Base-by-base conservation (phyloP, 2,888 invertebrate genomes). In the Orthosia incerta region DNA sequence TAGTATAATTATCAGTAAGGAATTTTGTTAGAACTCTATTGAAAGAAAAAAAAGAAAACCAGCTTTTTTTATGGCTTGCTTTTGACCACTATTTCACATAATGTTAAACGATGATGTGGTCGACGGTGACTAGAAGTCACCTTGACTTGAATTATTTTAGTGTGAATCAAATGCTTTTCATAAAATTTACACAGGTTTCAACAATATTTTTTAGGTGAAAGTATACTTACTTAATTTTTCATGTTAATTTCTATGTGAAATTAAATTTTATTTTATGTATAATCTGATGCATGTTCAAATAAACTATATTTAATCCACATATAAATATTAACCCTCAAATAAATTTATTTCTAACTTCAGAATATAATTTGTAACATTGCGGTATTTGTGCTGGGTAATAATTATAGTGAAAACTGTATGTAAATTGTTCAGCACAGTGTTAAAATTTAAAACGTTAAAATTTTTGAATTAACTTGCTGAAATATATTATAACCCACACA, bases 381-480 rank as follows among this genome's bases (percentile, higher is more conserved):
- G 56, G 79, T 71, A 39, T 60, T 56, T 39, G 76, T 61, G 55
- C 31, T 48, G 53, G 48, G 59, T 65, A 59, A 72, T 68, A n/a
- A n/a, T n/a, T n/a, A 65, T 72, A 79, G 74, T 63, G 62, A 53
- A 63, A 80, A 83, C 74, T 79, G 67, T 74, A 80, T 83, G 83
- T 79, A 64, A 79, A 83, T 74, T 63, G 63, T n/a, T 83, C 63
- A 72, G 51, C 46, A 53, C 66, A 59, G 66, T 73, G 65, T n/a
- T n/a, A n/a, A 78, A 66, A 68, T 68, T 26, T 50, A 67, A 78
- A 80, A 78, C n/a, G 55, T 79, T 73, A 50, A 20, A 74, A 79
- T 64, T 70, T 80, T 80, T 61, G 74, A 79, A 80, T 83, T 18
- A 66, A 61, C 53, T 66, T 23, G 15, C 26, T 67, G 51, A 71